These are phyloP conservation scores for Phallusia fumigata DNA, from an alignment of 23 tunicate species.

Conservation along the genomic window DNA sequence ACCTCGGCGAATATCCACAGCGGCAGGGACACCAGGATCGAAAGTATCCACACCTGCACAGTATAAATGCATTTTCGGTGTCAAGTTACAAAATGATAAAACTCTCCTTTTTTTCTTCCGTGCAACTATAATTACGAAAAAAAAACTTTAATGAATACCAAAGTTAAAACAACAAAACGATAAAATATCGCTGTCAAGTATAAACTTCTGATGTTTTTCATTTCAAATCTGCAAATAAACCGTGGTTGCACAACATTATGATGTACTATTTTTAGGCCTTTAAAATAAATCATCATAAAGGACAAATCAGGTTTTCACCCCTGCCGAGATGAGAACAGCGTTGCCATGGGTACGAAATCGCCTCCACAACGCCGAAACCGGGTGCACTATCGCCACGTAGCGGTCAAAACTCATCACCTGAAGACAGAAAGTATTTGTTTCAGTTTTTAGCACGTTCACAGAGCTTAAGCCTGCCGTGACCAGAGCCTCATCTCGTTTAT, in stretches of 20 bases:
- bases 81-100: neutral
- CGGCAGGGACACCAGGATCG: conserved; percentile 48
- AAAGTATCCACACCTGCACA: conserved; percentile 50
- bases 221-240: neutral
- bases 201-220: neutral
- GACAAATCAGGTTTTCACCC: conserved; percentile 24
- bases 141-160: no score
- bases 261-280: neutral
- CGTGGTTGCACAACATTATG: neutral
- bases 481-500: neutral
- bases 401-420: conserved; percentile 94
- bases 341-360: conserved; percentile 50
- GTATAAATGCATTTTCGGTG: no score
- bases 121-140: no score
- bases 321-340: conserved; percentile 38
- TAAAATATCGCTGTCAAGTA: neutral
- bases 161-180: neutral
- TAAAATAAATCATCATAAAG: neutral
- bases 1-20: conserved; percentile 43
- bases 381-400: conserved; percentile 77
- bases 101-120: no score
- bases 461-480: neutral
- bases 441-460: no score
- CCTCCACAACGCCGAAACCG: conserved; percentile 64
- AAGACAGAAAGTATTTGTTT: neutral